phyloP scores from a whole-genome alignment of 2,113 vertebrate genomes.

The Tachysurus vachellii region DNA sequence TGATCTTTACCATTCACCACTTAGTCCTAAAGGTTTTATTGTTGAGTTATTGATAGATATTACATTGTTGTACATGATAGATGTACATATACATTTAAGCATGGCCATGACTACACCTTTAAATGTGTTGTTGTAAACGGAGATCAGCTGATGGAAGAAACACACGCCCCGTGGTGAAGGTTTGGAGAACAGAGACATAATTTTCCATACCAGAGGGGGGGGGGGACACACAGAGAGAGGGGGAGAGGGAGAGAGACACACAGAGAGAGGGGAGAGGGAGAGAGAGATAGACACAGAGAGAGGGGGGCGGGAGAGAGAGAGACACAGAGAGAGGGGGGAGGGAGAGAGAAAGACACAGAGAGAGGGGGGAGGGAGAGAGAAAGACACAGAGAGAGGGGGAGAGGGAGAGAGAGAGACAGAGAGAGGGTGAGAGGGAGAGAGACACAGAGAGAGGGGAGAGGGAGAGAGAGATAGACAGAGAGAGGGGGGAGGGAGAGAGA shows the following conservation, averaged over 20 bases:
- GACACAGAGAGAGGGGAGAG: neutral
- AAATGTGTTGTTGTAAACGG: conserved; percentile 10
- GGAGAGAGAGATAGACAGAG: too few species aligned
- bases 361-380: neutral
- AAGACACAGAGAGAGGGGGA: too few species aligned
- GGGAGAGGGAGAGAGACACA: neutral
- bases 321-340: too few species aligned
- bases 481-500: conserved; percentile 33
- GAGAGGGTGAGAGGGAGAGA: neutral
- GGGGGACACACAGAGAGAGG: conserved; percentile 30
- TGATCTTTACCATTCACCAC: neutral
- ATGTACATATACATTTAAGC: neutral
- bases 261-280: neutral
- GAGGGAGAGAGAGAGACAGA: too few species aligned
- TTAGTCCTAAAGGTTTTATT: neutral
- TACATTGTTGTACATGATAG: neutral
- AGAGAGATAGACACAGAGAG: neutral
- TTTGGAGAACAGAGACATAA: conserved; percentile 64
- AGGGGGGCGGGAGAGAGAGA: too few species aligned
- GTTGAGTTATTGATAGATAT: neutral
- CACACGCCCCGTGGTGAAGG: conserved; percentile 32
- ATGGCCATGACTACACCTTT: conserved; percentile 3
- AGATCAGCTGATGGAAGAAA: conserved; percentile 33
- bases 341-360: too few species aligned
- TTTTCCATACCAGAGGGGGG: conserved; percentile 56